Base-by-base conservation (phyloP, 2,113 vertebrate genomes). In the Stomatorhinus ivindoensis region DNA sequence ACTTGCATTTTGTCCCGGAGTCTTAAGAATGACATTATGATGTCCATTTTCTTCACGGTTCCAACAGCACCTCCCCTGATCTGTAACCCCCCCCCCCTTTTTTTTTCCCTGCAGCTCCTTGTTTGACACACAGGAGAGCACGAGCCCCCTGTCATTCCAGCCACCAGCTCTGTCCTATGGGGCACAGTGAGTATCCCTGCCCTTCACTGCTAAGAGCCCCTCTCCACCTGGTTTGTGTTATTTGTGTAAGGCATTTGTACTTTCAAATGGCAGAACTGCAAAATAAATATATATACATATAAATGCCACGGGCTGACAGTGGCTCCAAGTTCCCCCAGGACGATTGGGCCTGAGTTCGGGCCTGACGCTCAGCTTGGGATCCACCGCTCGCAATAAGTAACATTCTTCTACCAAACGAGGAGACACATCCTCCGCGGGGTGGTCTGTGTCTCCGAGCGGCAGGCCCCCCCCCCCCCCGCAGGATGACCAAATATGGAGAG, bases 131-230 rank as follows among this genome's bases (percentile, higher is more conserved):
- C 95, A 93, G 91, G 95, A 95, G 91, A 96, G 93, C 94, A 96
- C 96, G 92, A 97, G 95, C 93, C 96, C 95, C 69, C 94, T 99
- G 94, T 95, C 95, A 95, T 98, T 99, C 93, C 97, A 98, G 92
- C 98, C 98, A 0, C 96, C 97, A 88, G 94, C 95, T 90, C 92
- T 99, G 93, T 97, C 98, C 95, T 99, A 99, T 93, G 97, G 98
- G 94, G 94, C 95, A 90, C 98, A 99, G 98, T 99, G 95, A 98
- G 98, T 97, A 87, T 10, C 10, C 73, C 27, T 35, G 3, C 73
- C 31, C 73, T 21, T 39, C 76, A 4, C 15, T 6, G 19, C 19
- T 82, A 24, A 82, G 39, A 82, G 44, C 13, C 39, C 15, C 6
- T 44, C 15, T 82, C 76, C 76, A 42, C 19, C 35, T 82, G 42